Evolutionary conservation across 2,888 invertebrate species (phyloP).

Genomic region (Gari tellinella): DNA sequence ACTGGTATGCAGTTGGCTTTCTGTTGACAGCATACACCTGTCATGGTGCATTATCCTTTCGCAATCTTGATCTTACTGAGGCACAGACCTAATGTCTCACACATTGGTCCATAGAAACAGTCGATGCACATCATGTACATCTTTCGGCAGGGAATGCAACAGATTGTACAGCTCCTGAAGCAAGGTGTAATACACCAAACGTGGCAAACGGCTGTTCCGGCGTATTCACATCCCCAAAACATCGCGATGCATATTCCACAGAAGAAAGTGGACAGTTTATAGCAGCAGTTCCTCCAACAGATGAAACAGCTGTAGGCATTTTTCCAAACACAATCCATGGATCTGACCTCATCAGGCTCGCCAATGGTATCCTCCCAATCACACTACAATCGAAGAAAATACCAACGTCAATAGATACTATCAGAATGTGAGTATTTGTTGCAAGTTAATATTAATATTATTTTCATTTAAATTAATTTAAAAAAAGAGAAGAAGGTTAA

Average conservation of each 20-base stretch:
- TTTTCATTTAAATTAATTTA: no score
- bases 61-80: slow-evolving; percentile 21
- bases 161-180: slow-evolving; percentile 88
- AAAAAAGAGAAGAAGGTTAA: no score
- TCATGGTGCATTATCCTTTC: slow-evolving; percentile 4
- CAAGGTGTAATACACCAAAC: slow-evolving; percentile 90
- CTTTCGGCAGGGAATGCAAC: slow-evolving; percentile 72
- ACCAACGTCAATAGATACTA: no score
- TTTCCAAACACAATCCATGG: slow-evolving; percentile 89
- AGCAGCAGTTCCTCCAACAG: slow-evolving; percentile 88
- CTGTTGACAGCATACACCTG: no score
- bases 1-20: no score
- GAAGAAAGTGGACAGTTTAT: slow-evolving; percentile 88
- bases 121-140: slow-evolving; percentile 86
- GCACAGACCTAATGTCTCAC: slow-evolving; percentile 84
- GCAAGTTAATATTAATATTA: no score
- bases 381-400: slow-evolving; percentile 54
- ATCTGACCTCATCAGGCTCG: slow-evolving; percentile 73
- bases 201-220: slow-evolving; percentile 87
- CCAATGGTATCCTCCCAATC: slow-evolving; percentile 70
- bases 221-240: slow-evolving; percentile 84
- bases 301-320: slow-evolving; percentile 88
- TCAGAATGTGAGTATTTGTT: no score
- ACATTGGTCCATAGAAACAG: slow-evolving; percentile 87
- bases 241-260: slow-evolving; percentile 89